These are phyloP conservation scores for Heloderma charlesbogerti DNA, from an alignment of 2,113 vertebrate genomes.

Conservation along the genomic window DNA sequence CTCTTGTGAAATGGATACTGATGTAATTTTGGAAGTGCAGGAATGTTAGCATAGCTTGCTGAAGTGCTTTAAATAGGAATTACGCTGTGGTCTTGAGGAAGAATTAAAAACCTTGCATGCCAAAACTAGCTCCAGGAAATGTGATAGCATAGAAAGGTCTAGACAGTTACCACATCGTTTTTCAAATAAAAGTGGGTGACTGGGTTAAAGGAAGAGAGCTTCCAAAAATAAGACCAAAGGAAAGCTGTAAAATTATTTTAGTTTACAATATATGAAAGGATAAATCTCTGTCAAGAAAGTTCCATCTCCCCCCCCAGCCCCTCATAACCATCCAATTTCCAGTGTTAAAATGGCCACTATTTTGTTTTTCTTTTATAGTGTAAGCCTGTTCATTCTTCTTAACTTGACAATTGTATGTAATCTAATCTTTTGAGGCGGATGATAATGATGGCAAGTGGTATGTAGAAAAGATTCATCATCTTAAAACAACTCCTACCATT, in stretches of 20 bases:
- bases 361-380: background rate
- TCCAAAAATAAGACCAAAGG: background rate
- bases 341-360: background rate
- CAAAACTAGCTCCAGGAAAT: constrained; percentile 18
- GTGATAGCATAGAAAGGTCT: constrained; percentile 15
- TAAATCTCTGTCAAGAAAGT: background rate
- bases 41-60: background rate
- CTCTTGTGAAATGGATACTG: background rate
- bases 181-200: constrained; percentile 1
- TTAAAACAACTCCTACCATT: too few relatives aligned
- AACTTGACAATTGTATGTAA: background rate
- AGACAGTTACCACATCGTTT: constrained; percentile 7
- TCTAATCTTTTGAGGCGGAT: background rate
- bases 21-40: constrained; percentile 11
- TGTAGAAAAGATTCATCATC: background rate
- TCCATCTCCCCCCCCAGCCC: background rate
- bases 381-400: background rate
- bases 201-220: background rate
- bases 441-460: background rate
- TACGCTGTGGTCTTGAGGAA: constrained; percentile 11
- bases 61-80: constrained; percentile 12
- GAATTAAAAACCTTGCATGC: background rate
- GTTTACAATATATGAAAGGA: background rate
- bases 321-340: background rate
- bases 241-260: background rate